A percentile compares a stretch with the other conserved stretches of the same genome.
phyloP scores from a whole-genome alignment of 2,113 vertebrate genomes.

The Heterotilapia buettikoferi region DNA sequence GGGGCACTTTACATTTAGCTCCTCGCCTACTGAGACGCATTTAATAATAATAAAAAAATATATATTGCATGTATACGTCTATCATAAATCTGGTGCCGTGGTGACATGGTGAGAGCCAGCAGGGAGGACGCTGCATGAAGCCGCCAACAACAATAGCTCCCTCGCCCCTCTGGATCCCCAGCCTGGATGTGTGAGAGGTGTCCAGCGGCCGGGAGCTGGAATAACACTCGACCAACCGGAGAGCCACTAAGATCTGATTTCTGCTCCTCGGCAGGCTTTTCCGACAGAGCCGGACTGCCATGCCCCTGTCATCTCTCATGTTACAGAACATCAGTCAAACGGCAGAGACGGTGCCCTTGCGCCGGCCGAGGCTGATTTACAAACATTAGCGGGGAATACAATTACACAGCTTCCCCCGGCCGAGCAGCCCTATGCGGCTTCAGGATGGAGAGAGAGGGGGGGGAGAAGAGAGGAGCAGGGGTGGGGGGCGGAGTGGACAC shows the following conservation, averaged over 20 bases:
- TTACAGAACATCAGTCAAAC: constrained; percentile 86
- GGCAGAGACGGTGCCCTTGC: constrained; percentile 78
- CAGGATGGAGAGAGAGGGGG: neutral
- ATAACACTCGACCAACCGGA: constrained; percentile 73
- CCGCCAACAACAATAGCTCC: constrained; percentile 37
- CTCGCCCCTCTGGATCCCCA: constrained; percentile 58
- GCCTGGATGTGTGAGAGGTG: constrained; percentile 41
- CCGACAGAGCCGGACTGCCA: constrained; percentile 68
- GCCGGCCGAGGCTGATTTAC: constrained; percentile 83
- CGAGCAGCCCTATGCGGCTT: constrained; percentile 66
- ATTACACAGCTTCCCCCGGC: constrained; percentile 74
- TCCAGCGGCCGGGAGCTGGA: constrained; percentile 63
- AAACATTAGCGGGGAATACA: constrained; percentile 89
- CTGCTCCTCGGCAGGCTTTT: constrained; percentile 57
- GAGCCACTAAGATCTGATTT: constrained; percentile 60
- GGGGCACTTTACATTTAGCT: constrained; percentile 28
- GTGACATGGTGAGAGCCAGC: neutral
- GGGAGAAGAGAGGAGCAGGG: neutral
- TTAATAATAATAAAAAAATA: neutral
- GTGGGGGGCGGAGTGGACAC: constrained; percentile 11
- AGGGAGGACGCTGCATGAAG: constrained; percentile 19
- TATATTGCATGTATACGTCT: constrained; percentile 9
- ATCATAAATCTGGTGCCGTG: neutral
- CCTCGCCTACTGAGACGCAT: constrained; percentile 3
- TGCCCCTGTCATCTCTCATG: constrained; percentile 83